Conservation (phyloP, 2,113 vertebrate species). For the Echinops telfairi region DNA sequence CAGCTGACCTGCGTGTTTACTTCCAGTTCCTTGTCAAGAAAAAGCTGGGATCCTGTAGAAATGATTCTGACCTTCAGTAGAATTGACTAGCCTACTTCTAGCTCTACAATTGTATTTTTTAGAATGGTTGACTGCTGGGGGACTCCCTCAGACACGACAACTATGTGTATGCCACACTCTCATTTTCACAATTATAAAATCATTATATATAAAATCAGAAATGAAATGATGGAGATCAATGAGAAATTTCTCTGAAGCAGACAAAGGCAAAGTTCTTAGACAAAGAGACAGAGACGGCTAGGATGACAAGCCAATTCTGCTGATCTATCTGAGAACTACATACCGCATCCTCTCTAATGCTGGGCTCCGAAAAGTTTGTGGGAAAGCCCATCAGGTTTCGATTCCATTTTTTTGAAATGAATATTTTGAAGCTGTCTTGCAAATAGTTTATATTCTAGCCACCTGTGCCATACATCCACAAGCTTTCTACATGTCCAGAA, state of each 20-base stretch:
- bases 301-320: not conserved
- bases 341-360: too few species aligned
- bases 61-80: not conserved
- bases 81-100: not conserved
- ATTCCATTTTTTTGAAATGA: too few species aligned
- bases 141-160: not conserved
- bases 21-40: conserved; percentile 11
- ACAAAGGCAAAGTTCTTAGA: not conserved
- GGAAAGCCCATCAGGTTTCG: too few species aligned
- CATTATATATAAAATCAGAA: not conserved
- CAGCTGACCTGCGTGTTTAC: conserved; percentile 20
- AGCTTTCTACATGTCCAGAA: not conserved
- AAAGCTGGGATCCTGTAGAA: not conserved
- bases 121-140: not conserved
- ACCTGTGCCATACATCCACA: not conserved
- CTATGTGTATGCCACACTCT: not conserved
- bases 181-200: not conserved
- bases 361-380: too few species aligned
- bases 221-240: not conserved
- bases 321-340: not conserved
- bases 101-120: not conserved
- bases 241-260: conserved; percentile 2
- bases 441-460: not conserved
- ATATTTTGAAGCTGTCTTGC: not conserved
- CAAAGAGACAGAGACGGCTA: not conserved